phyloP scores from a whole-genome alignment of 1,140 invertebrate species.

The Pogonognathellus flavescens region DNA sequence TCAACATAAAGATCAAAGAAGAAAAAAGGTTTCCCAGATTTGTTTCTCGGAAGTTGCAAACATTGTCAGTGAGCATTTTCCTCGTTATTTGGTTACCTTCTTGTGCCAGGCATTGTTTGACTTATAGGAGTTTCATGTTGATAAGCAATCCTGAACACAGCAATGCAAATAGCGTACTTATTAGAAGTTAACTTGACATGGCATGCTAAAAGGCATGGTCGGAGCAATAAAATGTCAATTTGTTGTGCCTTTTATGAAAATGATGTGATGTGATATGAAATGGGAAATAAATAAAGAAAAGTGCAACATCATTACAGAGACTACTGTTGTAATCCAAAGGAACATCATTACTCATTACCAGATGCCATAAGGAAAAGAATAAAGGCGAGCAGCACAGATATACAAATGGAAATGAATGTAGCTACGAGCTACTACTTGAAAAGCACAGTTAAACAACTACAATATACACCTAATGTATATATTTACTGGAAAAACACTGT shows the following conservation, averaged over 20 bases:
- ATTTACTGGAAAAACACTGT: not conserved
- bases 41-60: not conserved
- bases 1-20: not conserved
- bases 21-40: not conserved
- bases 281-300: conserved; percentile 50
- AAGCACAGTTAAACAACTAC: not conserved
- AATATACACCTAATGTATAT: not conserved
- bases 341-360: conserved; percentile 53
- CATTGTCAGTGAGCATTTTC: too few species aligned
- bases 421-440: not conserved
- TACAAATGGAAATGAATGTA: conserved; percentile 16
- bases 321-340: conserved; percentile 8
- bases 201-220: conserved; percentile 2
- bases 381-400: conserved; percentile 8
- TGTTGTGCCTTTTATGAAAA: conserved; percentile 32
- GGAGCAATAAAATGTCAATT: conserved; percentile 41
- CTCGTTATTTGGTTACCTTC: too few species aligned
- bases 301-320: conserved; percentile 50
- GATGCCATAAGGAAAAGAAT: conserved; percentile 51
- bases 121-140: too few species aligned
- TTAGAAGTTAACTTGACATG: not conserved
- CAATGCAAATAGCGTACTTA: not conserved
- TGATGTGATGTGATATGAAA: conserved; percentile 43
- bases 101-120: too few species aligned
- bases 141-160: not conserved